Evolutionary conservation across 1,140 invertebrate species (phyloP).

Genomic region (Harlomillsia oculata): DNA sequence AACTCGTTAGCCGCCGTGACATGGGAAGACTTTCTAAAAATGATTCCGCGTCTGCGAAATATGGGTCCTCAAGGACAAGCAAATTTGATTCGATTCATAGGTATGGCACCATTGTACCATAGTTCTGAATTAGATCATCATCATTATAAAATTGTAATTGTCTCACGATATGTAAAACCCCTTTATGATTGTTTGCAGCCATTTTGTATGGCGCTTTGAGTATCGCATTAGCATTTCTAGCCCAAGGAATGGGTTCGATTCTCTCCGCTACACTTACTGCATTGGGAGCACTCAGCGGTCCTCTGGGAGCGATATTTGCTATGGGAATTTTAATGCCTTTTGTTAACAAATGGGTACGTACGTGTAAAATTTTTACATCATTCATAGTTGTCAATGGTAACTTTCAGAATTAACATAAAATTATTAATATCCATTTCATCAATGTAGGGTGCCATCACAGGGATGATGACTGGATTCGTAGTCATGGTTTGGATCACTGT

Average conservation of each 20-base stretch:
- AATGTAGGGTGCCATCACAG: slow-evolving; percentile 35
- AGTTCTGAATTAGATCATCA: background rate
- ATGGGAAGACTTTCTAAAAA: slow-evolving; percentile 44
- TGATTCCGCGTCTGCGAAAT: slow-evolving; percentile 12
- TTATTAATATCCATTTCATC: background rate
- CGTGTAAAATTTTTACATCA: background rate
- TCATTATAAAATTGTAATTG: background rate
- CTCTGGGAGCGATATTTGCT: slow-evolving; percentile 40
- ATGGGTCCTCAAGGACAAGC: slow-evolving; percentile 20
- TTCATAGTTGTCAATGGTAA: background rate
- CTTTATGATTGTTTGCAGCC: slow-evolving; percentile 22
- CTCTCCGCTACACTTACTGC: slow-evolving; percentile 42
- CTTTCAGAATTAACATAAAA: background rate
- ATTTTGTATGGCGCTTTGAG: slow-evolving; percentile 31
- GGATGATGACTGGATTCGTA: slow-evolving; percentile 34
- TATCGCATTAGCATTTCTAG: slow-evolving; percentile 33
- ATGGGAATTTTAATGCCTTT: slow-evolving; percentile 44
- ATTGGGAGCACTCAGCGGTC: slow-evolving; percentile 42
- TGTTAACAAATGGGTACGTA: slow-evolving; percentile 37
- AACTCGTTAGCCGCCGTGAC: slow-evolving; percentile 46
- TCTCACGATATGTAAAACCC: background rate
- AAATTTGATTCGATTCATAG: slow-evolving; percentile 25
- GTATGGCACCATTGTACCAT: slow-evolving; percentile 12
- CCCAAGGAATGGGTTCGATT: slow-evolving; percentile 34
- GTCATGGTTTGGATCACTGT: slow-evolving; percentile 35